Evolutionary conservation across 2,113 vertebrate species (phyloP).

Genomic region (Sinocyclocheilus rhinocerous): DNA sequence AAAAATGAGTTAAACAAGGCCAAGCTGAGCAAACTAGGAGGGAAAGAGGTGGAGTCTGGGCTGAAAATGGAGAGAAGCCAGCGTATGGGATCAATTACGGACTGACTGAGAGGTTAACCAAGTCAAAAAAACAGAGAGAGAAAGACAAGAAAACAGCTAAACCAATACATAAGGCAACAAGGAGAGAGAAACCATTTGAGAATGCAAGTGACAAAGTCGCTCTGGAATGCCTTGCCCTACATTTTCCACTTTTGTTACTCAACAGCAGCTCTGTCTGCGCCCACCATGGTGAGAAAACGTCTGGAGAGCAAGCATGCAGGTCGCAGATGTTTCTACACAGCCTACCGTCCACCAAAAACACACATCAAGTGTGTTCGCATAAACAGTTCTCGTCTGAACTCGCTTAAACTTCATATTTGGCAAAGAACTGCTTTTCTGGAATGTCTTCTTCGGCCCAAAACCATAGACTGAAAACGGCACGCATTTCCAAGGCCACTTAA

Average conservation of each 20-base stretch:
- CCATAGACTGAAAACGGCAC: background rate
- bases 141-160: background rate
- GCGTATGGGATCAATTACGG: conserved; percentile 53
- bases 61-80: conserved; percentile 6
- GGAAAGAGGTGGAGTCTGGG: background rate
- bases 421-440: background rate
- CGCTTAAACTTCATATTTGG: conserved; percentile 6
- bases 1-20: background rate
- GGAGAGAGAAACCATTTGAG: background rate
- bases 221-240: conserved; percentile 33
- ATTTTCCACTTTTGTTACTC: conserved; percentile 41
- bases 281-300: background rate
- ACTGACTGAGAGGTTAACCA: background rate
- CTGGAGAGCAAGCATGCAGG: background rate
- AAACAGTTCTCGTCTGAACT: conserved; percentile 1
- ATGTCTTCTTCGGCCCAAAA: background rate
- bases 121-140: background rate
- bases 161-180: background rate
- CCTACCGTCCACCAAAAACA: background rate
- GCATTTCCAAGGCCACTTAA: background rate
- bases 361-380: background rate
- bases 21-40: background rate
- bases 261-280: background rate
- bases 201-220: conserved; percentile 4
- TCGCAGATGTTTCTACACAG: background rate